Evolutionary conservation across 2,888 invertebrate species (phyloP).

Genomic region (Heliconius sara): DNA sequence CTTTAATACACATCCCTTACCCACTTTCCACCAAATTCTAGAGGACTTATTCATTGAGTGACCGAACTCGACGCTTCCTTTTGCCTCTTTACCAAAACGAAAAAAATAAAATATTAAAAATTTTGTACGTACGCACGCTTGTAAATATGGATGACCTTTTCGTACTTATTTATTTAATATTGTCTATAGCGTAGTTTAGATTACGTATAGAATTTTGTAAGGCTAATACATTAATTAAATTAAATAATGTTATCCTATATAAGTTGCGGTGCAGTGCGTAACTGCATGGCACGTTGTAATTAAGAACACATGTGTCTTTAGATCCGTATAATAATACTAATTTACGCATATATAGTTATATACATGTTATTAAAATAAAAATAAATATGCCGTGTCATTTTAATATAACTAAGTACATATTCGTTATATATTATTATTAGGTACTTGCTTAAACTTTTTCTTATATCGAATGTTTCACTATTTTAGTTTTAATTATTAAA

Average conservation of each 20-base stretch:
- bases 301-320: neutral
- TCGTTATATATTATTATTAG: too few relatives aligned
- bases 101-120: too few relatives aligned
- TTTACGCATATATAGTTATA: neutral
- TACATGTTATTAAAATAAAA: neutral
- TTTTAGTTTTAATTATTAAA: neutral
- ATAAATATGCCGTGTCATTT: too few relatives aligned
- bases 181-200: neutral
- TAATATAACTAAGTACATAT: too few relatives aligned
- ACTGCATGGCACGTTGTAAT: neutral
- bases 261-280: conserved; percentile 3
- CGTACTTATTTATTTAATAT: neutral
- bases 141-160: neutral
- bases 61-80: too few relatives aligned
- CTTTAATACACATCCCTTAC: too few relatives aligned
- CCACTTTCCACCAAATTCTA: too few relatives aligned
- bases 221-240: conserved; percentile 18
- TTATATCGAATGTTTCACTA: neutral
- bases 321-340: neutral
- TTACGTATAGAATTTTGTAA: neutral
- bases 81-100: too few relatives aligned
- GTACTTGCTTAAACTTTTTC: neutral
- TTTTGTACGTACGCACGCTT: too few relatives aligned
- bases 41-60: too few relatives aligned
- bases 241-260: neutral